Percentiles rank a stretch among this genome's conserved stretches.
Evolutionary conservation across 2,797 vertebrate genomes (phyloP).

Genomic region (Aplochiton taeniatus): DNA sequence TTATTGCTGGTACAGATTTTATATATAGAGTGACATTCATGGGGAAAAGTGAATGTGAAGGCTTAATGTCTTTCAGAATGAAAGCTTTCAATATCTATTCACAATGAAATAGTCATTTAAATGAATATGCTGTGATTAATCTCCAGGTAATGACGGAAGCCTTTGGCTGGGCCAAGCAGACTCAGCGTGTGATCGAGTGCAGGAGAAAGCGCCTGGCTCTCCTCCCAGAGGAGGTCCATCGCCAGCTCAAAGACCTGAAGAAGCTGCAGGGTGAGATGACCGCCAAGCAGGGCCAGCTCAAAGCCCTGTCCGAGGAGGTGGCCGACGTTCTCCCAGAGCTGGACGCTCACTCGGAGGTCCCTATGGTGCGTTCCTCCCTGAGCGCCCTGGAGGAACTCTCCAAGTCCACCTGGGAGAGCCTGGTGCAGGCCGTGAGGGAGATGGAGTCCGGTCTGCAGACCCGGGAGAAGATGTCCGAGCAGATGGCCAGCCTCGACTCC

Average conservation of each 20-base stretch:
- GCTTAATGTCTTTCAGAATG: no score
- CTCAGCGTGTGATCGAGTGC: slow-evolving; percentile 69
- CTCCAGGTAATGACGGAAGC: slow-evolving; percentile 74
- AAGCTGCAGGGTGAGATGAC: slow-evolving; percentile 76
- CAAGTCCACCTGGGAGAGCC: slow-evolving; percentile 76
- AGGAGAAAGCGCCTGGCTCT: slow-evolving; percentile 74
- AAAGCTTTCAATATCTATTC: no score
- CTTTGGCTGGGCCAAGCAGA: slow-evolving; percentile 81
- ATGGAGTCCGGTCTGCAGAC: slow-evolving; percentile 83
- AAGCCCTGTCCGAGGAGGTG: slow-evolving; percentile 75
- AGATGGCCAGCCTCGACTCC: slow-evolving; percentile 79
- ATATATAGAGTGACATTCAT: no score
- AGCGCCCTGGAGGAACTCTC: slow-evolving; percentile 77
- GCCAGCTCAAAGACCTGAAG: slow-evolving; percentile 83
- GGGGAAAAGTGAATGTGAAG: no score
- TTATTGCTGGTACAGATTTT: no score
- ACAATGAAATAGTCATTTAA: no score
- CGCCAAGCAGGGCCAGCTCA: slow-evolving; percentile 75
- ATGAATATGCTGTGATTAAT: no score
- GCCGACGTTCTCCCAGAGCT: slow-evolving; percentile 68
- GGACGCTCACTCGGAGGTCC: slow-evolving; percentile 58
- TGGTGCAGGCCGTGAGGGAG: slow-evolving; percentile 75
- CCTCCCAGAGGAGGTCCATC: slow-evolving; percentile 82
- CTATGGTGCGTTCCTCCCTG: slow-evolving; percentile 72
- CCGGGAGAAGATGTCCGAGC: slow-evolving; percentile 79